Evolutionary conservation across 2,797 vertebrate species (phyloP), one percentile per base, ranked within the genome.

Genomic region (Acrocephalus scirpaceus): DNA sequence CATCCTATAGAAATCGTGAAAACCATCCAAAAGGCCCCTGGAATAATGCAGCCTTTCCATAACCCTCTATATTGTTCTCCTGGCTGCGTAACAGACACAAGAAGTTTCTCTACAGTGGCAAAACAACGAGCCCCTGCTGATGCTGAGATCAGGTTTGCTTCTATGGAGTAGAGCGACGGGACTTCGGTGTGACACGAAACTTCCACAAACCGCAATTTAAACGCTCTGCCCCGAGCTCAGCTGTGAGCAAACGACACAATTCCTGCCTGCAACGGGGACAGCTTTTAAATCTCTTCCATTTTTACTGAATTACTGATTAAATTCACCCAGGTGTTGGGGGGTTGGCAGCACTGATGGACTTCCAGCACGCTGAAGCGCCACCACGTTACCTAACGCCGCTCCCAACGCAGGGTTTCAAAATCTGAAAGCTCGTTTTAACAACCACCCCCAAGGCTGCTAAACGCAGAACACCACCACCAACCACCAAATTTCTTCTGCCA

Each of bases 51-150:
- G 78, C 84, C 84, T 86, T 97, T 96, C 95, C 92, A 94, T 95
- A 86, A 91, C 50, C 47, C 86, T 91, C 95, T 95, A 94, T 93
- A 96, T 96, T 97, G 96, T 94, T 96, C 89, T 88, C 62, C 60
- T 85, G 87, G 47, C 92, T 67, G 90, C 1, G 5, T 5, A 81
- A 78, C 83, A 66, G 66, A 62, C 92, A 89, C 71, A 94, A 93
- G 91, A 94, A 95, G 90, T 77, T 88, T 96, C 96, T 96, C 81
- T 53, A 69, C 81, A 36, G 86, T 51, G 36, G 72, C 91, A 93
- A 65, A 97, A 96, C 94, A 96, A 93, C 62, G 6, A 88, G 44
- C 26, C 86, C 83, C 84, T 93, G 95, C 89, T 96, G 87, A 92
- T 86, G 92, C 86, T 40, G 72, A 89, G 73, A 60, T 62, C 40